Percentiles rank a stretch among this genome's conserved stretches.
Evolutionary conservation across 2,888 invertebrate genomes (phyloP).

Genomic region (Andricus quercusramuli): DNA sequence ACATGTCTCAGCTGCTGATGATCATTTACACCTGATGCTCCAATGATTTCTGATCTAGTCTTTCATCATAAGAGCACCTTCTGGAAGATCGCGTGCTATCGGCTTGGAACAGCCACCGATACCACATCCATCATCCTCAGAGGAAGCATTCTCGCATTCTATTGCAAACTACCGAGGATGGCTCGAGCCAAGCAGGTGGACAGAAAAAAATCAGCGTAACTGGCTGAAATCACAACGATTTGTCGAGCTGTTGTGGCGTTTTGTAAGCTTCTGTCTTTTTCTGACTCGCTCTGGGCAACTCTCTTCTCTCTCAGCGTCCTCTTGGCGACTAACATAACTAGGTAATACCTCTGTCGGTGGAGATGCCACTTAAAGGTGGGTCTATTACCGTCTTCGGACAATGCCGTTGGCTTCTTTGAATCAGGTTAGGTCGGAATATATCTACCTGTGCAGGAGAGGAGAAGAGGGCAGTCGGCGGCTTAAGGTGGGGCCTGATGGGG

Average conservation of each 20-base stretch:
- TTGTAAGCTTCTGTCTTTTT: slow-evolving; percentile 23
- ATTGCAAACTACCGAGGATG: background rate
- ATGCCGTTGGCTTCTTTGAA: slow-evolving; percentile 58
- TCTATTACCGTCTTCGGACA: slow-evolving; percentile 58
- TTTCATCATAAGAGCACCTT: slow-evolving; percentile 21
- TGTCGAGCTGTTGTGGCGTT: slow-evolving; percentile 26
- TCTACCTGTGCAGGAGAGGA: slow-evolving; percentile 51
- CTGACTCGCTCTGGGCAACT: background rate
- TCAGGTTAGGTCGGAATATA: slow-evolving; percentile 55
- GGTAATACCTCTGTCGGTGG: slow-evolving; percentile 45
- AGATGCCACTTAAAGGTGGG: slow-evolving; percentile 50
- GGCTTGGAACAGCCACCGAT: background rate
- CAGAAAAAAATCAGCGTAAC: slow-evolving; percentile 31
- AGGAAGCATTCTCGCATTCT: slow-evolving; percentile 1
- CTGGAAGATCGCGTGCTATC: slow-evolving; percentile 1
- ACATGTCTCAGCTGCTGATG: background rate
- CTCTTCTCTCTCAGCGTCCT: slow-evolving; percentile 12
- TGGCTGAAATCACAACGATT: slow-evolving; percentile 41
- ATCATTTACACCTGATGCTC: background rate
- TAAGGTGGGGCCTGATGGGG: slow-evolving; percentile 47
- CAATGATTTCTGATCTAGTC: background rate
- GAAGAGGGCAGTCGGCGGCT: slow-evolving; percentile 52
- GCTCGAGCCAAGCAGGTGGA: slow-evolving; percentile 30
- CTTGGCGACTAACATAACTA: slow-evolving; percentile 44
- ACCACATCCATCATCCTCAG: slow-evolving; percentile 3